phyloP scores from a whole-genome alignment of 2,797 vertebrate species.

The Dendrocincla fuliginosa region DNA sequence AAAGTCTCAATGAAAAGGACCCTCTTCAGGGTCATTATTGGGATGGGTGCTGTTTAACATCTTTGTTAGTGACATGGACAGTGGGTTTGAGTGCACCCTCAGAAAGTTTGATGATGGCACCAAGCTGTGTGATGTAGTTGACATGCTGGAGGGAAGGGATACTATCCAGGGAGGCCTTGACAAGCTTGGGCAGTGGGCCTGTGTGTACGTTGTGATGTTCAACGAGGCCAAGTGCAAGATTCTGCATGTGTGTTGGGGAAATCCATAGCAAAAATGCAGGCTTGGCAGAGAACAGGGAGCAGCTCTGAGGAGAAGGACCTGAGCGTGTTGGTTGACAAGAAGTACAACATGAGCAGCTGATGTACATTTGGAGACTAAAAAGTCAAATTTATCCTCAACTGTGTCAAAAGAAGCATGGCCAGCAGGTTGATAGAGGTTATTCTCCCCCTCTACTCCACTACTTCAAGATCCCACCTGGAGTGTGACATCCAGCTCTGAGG shows the following conservation, averaged over 20 bases:
- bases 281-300: neutral
- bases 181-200: no score
- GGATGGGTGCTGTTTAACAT: neutral
- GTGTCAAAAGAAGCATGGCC: neutral
- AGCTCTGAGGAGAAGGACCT: neutral
- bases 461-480: neutral
- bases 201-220: neutral
- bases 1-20: neutral
- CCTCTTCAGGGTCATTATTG: neutral
- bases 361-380: neutral
- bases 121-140: accelerated
- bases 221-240: neutral
- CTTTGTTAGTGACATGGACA: neutral
- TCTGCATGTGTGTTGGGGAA: accelerated
- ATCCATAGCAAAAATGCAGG: neutral
- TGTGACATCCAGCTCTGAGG: neutral
- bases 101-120: neutral
- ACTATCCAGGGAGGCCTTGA: no score
- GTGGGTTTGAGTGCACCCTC: neutral
- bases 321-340: neutral
- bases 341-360: neutral
- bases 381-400: accelerated
- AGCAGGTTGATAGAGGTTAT: neutral
- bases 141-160: neutral
- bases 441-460: neutral